Conservation (phyloP, 2,888 invertebrate genomes). For the Agapostemon virescens region DNA sequence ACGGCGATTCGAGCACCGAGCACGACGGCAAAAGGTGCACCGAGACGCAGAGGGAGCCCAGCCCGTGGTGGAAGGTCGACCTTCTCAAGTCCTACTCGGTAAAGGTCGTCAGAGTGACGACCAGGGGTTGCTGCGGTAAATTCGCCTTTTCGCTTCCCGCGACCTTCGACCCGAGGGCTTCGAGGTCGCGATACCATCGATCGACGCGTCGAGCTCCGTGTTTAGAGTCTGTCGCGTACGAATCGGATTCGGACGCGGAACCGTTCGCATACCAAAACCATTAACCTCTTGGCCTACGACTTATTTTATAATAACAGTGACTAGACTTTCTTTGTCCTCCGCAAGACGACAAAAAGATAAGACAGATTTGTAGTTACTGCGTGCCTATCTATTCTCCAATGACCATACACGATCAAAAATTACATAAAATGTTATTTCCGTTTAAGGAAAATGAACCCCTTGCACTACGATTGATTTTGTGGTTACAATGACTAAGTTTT, state of each 20-base stretch:
- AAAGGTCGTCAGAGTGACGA: conserved; percentile 92
- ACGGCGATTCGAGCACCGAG: conserved; percentile 91
- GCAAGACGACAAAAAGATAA: no score
- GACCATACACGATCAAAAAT: no score
- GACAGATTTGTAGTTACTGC: no score
- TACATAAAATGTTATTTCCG: no score
- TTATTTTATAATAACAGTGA: no score
- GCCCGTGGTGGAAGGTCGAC: conserved; percentile 97
- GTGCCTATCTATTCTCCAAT: no score
- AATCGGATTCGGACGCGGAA: background rate
- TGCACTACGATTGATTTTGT: no score
- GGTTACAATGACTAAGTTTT: no score
- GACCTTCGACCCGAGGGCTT: background rate
- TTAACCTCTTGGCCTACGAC: no score
- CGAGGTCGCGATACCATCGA: background rate
- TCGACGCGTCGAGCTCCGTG: background rate
- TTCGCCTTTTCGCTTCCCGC: background rate
- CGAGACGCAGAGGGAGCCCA: conserved; percentile 93
- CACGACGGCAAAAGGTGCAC: conserved; percentile 94
- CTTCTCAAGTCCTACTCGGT: conserved; percentile 91
- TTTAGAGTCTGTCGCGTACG: background rate
- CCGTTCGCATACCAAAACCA: no score
- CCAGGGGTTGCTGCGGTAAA: conserved; percentile 89
- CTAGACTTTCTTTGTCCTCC: no score
- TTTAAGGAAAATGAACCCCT: no score